Percentiles rank a stretch among this genome's conserved stretches.
Evolutionary conservation across 1,140 invertebrate genomes (phyloP).

Genomic region (Contarinia nasturtii): DNA sequence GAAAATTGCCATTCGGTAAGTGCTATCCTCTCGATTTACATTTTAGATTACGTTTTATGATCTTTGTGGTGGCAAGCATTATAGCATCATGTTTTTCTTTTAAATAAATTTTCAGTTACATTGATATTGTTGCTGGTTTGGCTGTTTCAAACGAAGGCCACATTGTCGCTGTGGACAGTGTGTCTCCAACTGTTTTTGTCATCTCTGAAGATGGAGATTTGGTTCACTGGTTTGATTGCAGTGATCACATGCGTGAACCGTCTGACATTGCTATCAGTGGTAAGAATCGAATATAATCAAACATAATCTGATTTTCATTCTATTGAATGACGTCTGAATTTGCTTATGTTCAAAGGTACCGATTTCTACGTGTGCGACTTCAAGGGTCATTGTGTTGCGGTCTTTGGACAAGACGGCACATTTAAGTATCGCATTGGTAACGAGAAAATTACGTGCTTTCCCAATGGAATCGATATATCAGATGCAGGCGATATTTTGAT

Average conservation of each 20-base stretch:
- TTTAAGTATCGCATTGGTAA: conserved; percentile 84
- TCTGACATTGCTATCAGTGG: conserved; percentile 89
- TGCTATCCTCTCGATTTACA: not conserved
- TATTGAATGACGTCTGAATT: no score
- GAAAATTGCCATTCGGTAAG: conserved; percentile 63
- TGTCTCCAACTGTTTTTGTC: conserved; percentile 90
- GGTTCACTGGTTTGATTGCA: conserved; percentile 89
- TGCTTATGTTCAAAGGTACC: no score
- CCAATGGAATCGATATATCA: conserved; percentile 93
- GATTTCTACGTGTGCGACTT: conserved; percentile 97
- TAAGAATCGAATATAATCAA: conserved; percentile 19
- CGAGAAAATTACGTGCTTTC: conserved; percentile 90
- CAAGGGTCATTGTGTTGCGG: conserved; percentile 92
- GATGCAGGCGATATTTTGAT: conserved; percentile 90
- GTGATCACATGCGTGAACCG: conserved; percentile 90
- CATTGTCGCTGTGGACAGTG: conserved; percentile 93
- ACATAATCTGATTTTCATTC: conserved; percentile 15
- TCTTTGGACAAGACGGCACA: conserved; percentile 79
- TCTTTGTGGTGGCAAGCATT: not conserved
- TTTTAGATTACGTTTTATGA: not conserved
- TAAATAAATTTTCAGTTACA: conserved; percentile 40
- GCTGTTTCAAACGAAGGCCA: conserved; percentile 77
- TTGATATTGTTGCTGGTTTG: conserved; percentile 92
- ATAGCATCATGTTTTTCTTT: not conserved
- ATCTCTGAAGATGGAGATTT: conserved; percentile 79